Base-by-base conservation (phyloP, 2,888 invertebrate species). In the Gandaritis pyraliata region DNA sequence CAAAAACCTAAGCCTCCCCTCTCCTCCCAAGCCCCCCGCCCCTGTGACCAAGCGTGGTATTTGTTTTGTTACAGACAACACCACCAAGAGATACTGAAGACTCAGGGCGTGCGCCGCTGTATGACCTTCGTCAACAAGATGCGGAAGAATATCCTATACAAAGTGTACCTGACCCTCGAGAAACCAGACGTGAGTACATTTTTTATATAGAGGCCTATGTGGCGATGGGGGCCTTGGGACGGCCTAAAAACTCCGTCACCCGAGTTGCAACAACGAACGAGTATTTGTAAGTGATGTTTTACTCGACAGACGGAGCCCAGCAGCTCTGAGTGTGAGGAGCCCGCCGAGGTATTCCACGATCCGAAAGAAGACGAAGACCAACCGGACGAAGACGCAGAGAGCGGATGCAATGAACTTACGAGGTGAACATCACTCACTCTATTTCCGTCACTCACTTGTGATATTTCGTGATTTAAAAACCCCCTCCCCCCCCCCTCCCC, bases 41-140 rank as follows among this genome's bases (percentile, higher is more conserved):
- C n/a, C n/a, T n/a, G n/a, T n/a, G n/a, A n/a, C n/a, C n/a, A n/a
- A n/a, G n/a, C n/a, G n/a, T n/a, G n/a, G n/a, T n/a, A n/a, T n/a
- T 23, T 23, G 23, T 23, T 23, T 23, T 23, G 23, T 76, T 73
- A n/a, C 77, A 95, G 97, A 67, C 94, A 95, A 72, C 98, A 97
- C 78, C 97, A 98, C 71, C 96, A 97, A 81, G 96, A 97, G 79
- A 95, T 97, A 61, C 87, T 98, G 58, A 98, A 98, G 87, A 97
- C 97, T 7, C 95, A 96, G 71, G 97, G 98, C 12, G 92, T 98
- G 64, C 94, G 95, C 16, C 96, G 97, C 78, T 95, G 97, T 73
- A 89, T 98, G 81, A 93, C 94, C 71, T 96, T 97, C 83, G 93
- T 98, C 52, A 95, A 96, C 78, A 94, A 95, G 74, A 87, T 97